Conservation (phyloP, 2,113 vertebrate species). For the Cavia aperea region DNA sequence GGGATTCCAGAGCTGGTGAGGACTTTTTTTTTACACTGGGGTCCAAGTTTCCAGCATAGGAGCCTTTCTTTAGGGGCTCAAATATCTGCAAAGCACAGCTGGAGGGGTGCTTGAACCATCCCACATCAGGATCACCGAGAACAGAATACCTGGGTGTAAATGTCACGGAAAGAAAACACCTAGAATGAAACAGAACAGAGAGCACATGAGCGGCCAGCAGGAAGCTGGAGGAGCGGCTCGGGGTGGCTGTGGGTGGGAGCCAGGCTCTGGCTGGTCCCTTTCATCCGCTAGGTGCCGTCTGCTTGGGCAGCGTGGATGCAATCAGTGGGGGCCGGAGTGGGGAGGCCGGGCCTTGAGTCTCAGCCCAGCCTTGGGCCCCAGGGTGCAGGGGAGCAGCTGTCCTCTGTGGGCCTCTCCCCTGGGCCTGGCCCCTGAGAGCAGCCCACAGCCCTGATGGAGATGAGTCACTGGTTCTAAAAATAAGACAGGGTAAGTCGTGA, state of each 20-base stretch:
- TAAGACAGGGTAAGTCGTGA: constrained; percentile 19
- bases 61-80: not conserved
- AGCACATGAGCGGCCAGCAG: not conserved
- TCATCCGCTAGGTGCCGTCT: too few species aligned
- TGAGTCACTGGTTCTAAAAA: constrained; percentile 64
- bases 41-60: not conserved
- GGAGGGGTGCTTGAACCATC: not conserved
- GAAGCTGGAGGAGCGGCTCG: too few species aligned
- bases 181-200: not conserved
- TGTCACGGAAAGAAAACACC: too few species aligned
- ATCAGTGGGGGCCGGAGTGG: accelerated
- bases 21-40: not conserved
- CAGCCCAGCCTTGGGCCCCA: not conserved
- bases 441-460: not conserved
- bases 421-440: not conserved
- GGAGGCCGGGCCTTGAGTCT: accelerated
- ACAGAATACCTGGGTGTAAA: not conserved
- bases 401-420: not conserved
- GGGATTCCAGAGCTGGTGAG: not conserved
- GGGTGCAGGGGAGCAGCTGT: not conserved
- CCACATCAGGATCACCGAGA: not conserved
- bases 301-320: not conserved
- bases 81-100: not conserved
- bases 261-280: not conserved
- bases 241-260: too few species aligned